phyloP scores from a whole-genome alignment of 1,140 invertebrate species.

The Stenopsyche tienmushanensis region DNA sequence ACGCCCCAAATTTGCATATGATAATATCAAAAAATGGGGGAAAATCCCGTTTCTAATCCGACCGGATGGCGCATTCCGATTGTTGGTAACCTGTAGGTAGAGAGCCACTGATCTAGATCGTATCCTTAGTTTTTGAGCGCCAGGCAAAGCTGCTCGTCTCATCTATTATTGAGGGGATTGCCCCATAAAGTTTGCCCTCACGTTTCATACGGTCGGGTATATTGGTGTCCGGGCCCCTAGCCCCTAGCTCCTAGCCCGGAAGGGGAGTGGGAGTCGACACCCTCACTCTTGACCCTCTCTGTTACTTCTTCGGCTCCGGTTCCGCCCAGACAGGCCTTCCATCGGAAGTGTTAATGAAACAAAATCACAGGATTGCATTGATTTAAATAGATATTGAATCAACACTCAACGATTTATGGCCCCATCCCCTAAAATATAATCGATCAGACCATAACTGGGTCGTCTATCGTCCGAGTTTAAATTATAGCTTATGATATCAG shows the following conservation, averaged over 20 bases:
- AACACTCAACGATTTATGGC: not conserved
- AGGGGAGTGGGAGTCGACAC: not conserved
- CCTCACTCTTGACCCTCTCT: constrained; percentile 6
- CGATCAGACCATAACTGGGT: no score
- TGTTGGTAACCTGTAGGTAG: no score
- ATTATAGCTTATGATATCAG: no score
- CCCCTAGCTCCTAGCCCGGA: not conserved
- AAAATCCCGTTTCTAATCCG: no score
- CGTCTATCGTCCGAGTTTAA: no score
- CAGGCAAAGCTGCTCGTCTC: constrained; percentile 38
- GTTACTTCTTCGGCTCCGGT: not conserved
- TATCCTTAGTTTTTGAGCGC: constrained; percentile 36
- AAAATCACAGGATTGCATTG: constrained; percentile 5
- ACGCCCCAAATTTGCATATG: no score
- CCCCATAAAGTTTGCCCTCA: constrained; percentile 41
- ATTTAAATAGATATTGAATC: constrained; percentile 2
- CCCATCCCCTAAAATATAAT: no score
- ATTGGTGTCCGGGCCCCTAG: constrained; percentile 20
- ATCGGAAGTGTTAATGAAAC: constrained; percentile 7
- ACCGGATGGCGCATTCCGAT: no score
- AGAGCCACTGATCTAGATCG: constrained; percentile 16
- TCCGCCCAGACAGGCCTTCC: not conserved
- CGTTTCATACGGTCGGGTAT: constrained; percentile 36
- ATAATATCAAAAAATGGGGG: no score
- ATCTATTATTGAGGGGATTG: constrained; percentile 42